These are phyloP conservation scores for Odontesthes bonariensis DNA, from an alignment of 2,113 vertebrate species.

Conservation along the genomic window DNA sequence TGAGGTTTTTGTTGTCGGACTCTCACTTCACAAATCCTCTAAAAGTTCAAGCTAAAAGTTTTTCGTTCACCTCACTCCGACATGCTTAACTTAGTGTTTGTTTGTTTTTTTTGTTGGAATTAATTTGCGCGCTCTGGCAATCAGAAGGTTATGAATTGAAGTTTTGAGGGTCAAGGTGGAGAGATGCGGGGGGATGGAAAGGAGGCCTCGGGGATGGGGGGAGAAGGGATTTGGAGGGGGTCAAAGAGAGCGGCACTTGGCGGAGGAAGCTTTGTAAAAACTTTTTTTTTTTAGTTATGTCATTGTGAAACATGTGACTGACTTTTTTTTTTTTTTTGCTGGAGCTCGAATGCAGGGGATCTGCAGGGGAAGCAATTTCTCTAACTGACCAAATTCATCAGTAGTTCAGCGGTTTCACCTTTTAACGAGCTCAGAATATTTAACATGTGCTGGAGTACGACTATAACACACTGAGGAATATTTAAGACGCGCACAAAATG, in stretches of 20 bases:
- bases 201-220: constrained; percentile 52
- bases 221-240: constrained; percentile 50
- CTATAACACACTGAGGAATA: not conserved
- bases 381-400: constrained; percentile 11
- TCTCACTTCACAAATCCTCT: not conserved
- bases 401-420: constrained; percentile 16
- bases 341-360: constrained; percentile 17
- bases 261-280: constrained; percentile 43
- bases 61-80: constrained; percentile 9
- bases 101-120: constrained; percentile 75
- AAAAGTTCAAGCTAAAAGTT: no score
- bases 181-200: constrained; percentile 28
- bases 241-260: constrained; percentile 56
- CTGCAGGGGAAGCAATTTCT: not conserved
- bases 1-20: constrained; percentile 8
- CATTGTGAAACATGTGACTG: constrained; percentile 26
- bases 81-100: no score
- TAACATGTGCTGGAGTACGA: not conserved
- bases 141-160: constrained; percentile 86
- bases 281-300: constrained; percentile 46
- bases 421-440: not conserved
- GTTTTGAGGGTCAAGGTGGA: constrained; percentile 75
- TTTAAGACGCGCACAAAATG: not conserved
- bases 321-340: not conserved
- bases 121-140: constrained; percentile 72